A percentile compares a stretch with the other conserved stretches of the same genome.
These are phyloP conservation scores for Uria lomvia DNA, from an alignment of 2,113 vertebrate genomes.

Conservation along the genomic window DNA sequence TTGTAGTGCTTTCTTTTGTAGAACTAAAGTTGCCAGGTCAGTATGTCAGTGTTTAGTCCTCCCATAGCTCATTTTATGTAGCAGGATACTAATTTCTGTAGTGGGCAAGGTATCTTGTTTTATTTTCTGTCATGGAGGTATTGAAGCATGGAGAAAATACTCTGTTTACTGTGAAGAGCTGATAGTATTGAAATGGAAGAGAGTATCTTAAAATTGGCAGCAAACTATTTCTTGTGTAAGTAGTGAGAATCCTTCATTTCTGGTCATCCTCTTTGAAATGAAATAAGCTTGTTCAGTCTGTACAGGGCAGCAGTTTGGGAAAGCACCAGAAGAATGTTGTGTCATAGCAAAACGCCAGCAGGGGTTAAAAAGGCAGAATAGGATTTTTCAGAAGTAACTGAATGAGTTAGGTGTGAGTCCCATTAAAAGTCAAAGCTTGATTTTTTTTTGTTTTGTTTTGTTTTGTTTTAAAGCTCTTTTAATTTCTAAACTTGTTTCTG, in stretches of 20 bases:
- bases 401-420: not conserved
- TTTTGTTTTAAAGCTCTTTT: not conserved
- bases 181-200: not conserved
- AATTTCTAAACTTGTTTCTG: not conserved
- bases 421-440: not conserved
- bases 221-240: not conserved
- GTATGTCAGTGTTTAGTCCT: not conserved
- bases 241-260: not conserved
- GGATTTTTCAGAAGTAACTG: not conserved
- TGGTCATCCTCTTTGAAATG: not conserved
- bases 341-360: not conserved
- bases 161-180: not conserved
- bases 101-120: not conserved
- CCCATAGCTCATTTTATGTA: not conserved
- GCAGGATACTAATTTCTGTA: not conserved
- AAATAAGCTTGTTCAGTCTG: not conserved
- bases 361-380: not conserved
- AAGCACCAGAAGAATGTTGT: not conserved
- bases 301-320: not conserved
- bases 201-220: not conserved
- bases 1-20: not conserved
- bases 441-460: no score
- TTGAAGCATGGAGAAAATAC: not conserved
- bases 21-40: not conserved
- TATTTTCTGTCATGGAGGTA: not conserved